These are phyloP conservation scores for Penaeus japonicus DNA, from an alignment of 1,140 invertebrate genomes.

Conservation along the genomic window DNA sequence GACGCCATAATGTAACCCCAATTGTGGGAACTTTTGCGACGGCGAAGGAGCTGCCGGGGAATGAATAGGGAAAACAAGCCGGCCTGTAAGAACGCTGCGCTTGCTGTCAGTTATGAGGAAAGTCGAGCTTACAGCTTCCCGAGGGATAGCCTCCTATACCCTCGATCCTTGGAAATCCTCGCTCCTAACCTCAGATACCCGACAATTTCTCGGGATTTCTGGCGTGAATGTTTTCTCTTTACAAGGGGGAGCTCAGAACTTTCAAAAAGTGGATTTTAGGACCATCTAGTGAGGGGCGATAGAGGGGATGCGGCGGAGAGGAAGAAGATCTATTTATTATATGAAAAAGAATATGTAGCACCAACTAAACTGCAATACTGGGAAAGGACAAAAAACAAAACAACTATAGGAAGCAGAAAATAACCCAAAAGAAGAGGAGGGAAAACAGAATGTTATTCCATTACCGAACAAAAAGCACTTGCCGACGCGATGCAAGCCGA, in stretches of 20 bases:
- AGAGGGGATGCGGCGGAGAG: slow-evolving; percentile 16
- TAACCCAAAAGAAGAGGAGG: too few relatives aligned
- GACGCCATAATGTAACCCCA: neutral
- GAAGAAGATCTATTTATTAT: neutral
- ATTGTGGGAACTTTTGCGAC: slow-evolving; percentile 1
- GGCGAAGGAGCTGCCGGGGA: neutral
- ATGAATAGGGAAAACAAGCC: neutral
- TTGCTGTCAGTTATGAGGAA: neutral
- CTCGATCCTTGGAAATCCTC: neutral
- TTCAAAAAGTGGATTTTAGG: slow-evolving; percentile 46
- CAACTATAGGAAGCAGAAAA: too few relatives aligned
- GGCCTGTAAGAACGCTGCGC: neutral
- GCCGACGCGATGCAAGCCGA: too few relatives aligned
- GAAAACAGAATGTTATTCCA: too few relatives aligned
- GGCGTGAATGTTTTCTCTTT: slow-evolving; percentile 37
- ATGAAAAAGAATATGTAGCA: too few relatives aligned
- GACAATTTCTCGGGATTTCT: slow-evolving; percentile 36
- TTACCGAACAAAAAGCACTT: too few relatives aligned
- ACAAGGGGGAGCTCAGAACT: slow-evolving; percentile 1
- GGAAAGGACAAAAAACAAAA: too few relatives aligned
- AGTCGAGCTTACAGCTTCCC: neutral
- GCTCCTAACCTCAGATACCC: slow-evolving; percentile 38
- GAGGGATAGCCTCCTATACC: neutral
- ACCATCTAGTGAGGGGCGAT: slow-evolving; percentile 33
- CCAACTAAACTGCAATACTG: too few relatives aligned